Evolutionary conservation across 2,888 invertebrate genomes (phyloP).

Genomic region (Lottia gigantea): DNA sequence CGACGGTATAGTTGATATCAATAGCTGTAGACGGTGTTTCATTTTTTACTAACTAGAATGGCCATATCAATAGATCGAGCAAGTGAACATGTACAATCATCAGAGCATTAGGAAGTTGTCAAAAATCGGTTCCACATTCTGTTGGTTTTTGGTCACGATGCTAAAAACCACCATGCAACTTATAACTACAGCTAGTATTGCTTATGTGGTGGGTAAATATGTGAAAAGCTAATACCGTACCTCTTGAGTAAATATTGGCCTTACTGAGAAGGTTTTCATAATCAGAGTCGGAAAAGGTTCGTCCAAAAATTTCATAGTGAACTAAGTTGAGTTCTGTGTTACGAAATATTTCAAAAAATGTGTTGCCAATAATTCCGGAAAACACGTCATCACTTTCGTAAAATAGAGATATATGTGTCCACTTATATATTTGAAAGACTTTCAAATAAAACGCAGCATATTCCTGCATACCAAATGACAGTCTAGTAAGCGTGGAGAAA

Average conservation of each 20-base stretch:
- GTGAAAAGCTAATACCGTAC: constrained; percentile 17
- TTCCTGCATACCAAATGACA: constrained; percentile 34
- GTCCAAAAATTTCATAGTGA: constrained; percentile 28
- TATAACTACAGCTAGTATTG: no score
- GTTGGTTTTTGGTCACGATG: no score
- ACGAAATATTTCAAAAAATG: constrained; percentile 17
- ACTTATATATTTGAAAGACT: constrained; percentile 12
- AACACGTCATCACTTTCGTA: constrained; percentile 22
- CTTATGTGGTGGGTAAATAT: background rate
- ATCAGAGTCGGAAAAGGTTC: constrained; percentile 17
- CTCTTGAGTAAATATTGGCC: constrained; percentile 31
- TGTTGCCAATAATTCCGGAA: constrained; percentile 15
- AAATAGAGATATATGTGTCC: constrained; percentile 22
- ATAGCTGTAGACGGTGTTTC: no score
- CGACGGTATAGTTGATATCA: no score
- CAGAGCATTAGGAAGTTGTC: no score
- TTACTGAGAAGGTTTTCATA: constrained; percentile 20
- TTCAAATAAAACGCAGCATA: constrained; percentile 24
- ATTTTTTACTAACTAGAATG: no score
- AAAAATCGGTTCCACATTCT: no score
- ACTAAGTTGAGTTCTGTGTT: constrained; percentile 8
- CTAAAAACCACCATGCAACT: no score
- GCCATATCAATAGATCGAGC: no score
- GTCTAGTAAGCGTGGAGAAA: constrained; percentile 33
- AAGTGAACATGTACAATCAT: no score